Evolutionary conservation across 2,888 invertebrate species (phyloP).

Genomic region (Troides aeacus): DNA sequence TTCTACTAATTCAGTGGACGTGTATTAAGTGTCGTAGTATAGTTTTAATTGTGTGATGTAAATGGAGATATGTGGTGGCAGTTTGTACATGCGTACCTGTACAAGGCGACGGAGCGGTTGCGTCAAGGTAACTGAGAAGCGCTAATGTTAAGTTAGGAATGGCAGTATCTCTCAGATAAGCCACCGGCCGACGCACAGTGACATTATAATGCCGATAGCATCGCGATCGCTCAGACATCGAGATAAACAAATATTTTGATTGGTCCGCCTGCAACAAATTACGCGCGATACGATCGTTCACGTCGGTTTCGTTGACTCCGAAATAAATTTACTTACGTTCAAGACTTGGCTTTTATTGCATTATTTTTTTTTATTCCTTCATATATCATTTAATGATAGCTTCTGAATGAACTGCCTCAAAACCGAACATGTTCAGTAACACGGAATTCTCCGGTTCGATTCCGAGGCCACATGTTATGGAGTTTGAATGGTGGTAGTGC

Average conservation of each 20-base stretch:
- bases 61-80: constrained; percentile 18
- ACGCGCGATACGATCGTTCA: constrained; percentile 55
- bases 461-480: no score
- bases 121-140: constrained; percentile 30
- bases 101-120: constrained; percentile 16
- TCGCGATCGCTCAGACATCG: constrained; percentile 48
- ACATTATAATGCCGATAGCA: constrained; percentile 62
- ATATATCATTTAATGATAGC: background rate
- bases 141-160: constrained; percentile 34
- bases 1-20: constrained; percentile 1
- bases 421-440: no score
- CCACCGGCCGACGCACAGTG: constrained; percentile 51
- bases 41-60: constrained; percentile 22
- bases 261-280: constrained; percentile 62
- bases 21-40: background rate
- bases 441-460: no score
- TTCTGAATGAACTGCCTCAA: background rate
- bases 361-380: constrained; percentile 2
- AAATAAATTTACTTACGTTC: constrained; percentile 26
- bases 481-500: no score
- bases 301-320: constrained; percentile 31
- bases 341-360: background rate
- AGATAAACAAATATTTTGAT: constrained; percentile 72
- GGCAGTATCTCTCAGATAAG: constrained; percentile 50
- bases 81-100: constrained; percentile 1